Conservation (phyloP, 2,113 vertebrate genomes). For the Agelaius phoeniceus region DNA sequence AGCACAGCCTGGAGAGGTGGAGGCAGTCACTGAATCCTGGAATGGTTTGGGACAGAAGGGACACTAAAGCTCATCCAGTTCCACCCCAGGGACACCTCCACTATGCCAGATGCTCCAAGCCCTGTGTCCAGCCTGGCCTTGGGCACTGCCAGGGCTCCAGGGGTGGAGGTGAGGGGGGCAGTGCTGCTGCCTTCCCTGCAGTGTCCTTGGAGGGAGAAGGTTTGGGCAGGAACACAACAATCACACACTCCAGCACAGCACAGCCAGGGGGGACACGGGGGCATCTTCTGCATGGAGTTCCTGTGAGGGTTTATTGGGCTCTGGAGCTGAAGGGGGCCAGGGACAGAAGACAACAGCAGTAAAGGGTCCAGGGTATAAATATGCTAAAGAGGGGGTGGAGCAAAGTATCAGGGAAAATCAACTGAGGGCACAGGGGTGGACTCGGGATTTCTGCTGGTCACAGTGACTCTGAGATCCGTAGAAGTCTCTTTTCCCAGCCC, state of each 20-base stretch:
- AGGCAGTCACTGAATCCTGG: neutral
- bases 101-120: neutral
- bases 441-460: no score
- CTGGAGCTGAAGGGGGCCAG: neutral
- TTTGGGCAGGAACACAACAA: neutral
- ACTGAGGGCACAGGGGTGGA: neutral
- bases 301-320: neutral
- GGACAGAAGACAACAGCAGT: neutral
- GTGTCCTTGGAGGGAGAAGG: accelerated
- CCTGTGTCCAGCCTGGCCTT: neutral
- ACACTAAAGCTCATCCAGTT: neutral
- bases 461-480: no score
- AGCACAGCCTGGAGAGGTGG: neutral
- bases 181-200: neutral
- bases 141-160: neutral
- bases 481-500: no score
- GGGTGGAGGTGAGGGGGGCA: neutral
- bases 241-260: neutral
- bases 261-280: neutral
- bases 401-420: neutral
- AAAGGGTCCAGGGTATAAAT: neutral
- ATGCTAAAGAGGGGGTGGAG: neutral
- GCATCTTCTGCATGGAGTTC: neutral
- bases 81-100: neutral
- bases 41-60: neutral